phyloP scores from a whole-genome alignment of 37 sponge, comb jelly and placozoan species.

The Ephydatia muelleri region DNA sequence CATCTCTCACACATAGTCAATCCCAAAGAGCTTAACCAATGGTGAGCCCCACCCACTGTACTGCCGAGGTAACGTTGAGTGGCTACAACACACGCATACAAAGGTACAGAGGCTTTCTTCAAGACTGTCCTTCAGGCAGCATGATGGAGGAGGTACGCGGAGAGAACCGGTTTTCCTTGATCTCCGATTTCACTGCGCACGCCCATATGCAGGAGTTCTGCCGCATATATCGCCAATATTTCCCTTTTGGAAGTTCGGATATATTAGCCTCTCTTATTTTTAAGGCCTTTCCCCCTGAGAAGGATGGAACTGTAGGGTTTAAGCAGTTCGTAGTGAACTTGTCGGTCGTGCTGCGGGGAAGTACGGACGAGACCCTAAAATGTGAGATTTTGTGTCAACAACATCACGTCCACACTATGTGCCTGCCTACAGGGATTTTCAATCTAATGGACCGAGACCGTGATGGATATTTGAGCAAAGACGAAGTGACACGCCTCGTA shows the following conservation, averaged over 20 bases:
- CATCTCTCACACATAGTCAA: slow-evolving; percentile 33
- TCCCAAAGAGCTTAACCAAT: slow-evolving; percentile 65
- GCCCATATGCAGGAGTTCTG: slow-evolving; percentile 51
- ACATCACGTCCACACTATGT: background rate
- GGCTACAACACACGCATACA: background rate
- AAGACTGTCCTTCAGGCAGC: slow-evolving; percentile 81
- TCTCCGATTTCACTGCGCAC: background rate
- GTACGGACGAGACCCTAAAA: slow-evolving; percentile 75
- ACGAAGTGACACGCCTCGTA: slow-evolving; percentile 46
- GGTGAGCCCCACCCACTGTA: slow-evolving; percentile 26
- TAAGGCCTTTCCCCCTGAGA: slow-evolving; percentile 41
- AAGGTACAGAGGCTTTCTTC: slow-evolving; percentile 76
- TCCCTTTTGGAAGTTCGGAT: slow-evolving; percentile 72
- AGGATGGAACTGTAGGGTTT: slow-evolving; percentile 72
- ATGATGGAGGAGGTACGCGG: slow-evolving; percentile 43
- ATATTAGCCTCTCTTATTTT: slow-evolving; percentile 60
- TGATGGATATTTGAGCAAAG: slow-evolving; percentile 48
- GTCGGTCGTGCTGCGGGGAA: slow-evolving; percentile 70
- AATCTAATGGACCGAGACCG: slow-evolving; percentile 47
- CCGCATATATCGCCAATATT: slow-evolving; percentile 74
- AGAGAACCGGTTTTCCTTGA: background rate
- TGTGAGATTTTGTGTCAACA: slow-evolving; percentile 34
- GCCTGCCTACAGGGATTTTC: slow-evolving; percentile 37
- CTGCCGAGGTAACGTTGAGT: background rate
- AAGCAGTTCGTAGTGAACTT: slow-evolving; percentile 71